Base-by-base conservation (phyloP, 2,113 vertebrate genomes). In the Corythornis cristatus region DNA sequence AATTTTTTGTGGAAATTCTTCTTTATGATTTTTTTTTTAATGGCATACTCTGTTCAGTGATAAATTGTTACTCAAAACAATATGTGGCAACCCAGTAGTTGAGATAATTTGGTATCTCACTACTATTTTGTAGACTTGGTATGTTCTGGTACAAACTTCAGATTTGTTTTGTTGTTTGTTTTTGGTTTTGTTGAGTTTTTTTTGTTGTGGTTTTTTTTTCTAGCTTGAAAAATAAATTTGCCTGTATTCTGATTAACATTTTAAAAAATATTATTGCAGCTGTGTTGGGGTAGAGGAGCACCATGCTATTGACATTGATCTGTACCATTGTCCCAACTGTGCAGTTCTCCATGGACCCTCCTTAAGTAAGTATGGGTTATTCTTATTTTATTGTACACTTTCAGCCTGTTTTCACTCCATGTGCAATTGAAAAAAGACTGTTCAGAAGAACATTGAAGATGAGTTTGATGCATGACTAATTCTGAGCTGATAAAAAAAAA, bases 251-350 rank as follows among this genome's bases (percentile, higher is more conserved):
- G 35, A 89, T 82, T 92, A 95, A 92, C 75, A 54, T 85, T 77
- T 82, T 6, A 70, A 95, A 94, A 94, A 86, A 89, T 92, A 78
- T 79, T 64, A 6, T 98, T 96, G 62, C 97, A 99, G 99, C 97
- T 99, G 99, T 35, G 99, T 99, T 92, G 98, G 98, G 88, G 99
- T 99, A 66, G 99, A 99, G 94, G 99, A 99, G 93, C 99, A 99
- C 93, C 98, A 99, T 97, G 99, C 99, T 58, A 98, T 99, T 96
- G 99, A 99, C 93, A 99, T 99, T 78, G 99, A 99, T 89, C 98
- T 99, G 12, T 99, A 99, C 96, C 99, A 99, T 97, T 99, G 99
- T 98, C 99, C 99, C 90, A 99, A 98, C 98, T 99, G 99, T 97
- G 98, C 99, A 67, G 93, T 98, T 71, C 93, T 98, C 64, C 98